A percentile compares a stretch with the other conserved stretches of the same genome.
Evolutionary conservation across 2,113 vertebrate species (phyloP).

Genomic region (Tangachromis dhanisi): DNA sequence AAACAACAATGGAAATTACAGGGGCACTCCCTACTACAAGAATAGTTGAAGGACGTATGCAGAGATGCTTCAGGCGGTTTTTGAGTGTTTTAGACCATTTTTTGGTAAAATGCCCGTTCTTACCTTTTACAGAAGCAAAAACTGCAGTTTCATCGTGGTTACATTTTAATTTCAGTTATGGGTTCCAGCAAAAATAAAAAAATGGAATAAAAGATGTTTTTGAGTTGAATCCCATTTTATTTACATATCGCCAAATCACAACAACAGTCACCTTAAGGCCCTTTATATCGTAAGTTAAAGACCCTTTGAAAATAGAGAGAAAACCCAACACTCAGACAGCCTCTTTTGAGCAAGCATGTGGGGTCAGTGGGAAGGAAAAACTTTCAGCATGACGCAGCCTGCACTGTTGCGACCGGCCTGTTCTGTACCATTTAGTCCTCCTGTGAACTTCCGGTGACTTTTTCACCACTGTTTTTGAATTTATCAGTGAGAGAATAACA

Average conservation of each 20-base stretch:
- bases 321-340: neutral
- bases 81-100: neutral
- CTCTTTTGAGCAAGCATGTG: neutral
- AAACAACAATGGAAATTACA: rapidly evolving
- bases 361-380: neutral
- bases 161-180: neutral
- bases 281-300: neutral
- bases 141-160: neutral
- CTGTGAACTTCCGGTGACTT: neutral
- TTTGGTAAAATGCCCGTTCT: neutral
- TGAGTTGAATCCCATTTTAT: neutral
- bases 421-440: neutral
- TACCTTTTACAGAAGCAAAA: neutral
- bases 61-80: neutral
- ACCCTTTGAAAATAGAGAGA: neutral
- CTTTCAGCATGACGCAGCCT: neutral
- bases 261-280: neutral
- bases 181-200: rapidly evolving
- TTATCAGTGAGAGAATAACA: neutral
- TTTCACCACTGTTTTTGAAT: neutral
- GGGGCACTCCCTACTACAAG: neutral
- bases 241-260: neutral
- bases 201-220: neutral
- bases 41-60: rapidly evolving
- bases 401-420: neutral